phyloP scores from a whole-genome alignment of 2,797 vertebrate genomes.

The Odontamblyopus lacepedii region DNA sequence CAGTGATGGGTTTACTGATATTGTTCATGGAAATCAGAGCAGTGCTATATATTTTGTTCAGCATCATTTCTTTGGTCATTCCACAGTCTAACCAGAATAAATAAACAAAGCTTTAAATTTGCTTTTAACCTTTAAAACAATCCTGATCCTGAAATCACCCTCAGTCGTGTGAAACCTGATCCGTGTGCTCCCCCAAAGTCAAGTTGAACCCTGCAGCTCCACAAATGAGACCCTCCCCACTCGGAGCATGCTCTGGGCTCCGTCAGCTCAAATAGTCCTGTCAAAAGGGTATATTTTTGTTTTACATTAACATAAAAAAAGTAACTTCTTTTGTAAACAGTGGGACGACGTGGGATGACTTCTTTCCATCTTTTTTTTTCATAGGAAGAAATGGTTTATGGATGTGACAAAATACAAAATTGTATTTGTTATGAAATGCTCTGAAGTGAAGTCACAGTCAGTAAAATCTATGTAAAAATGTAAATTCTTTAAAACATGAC shows the following conservation, averaged over 20 bases:
- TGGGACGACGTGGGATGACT: background rate
- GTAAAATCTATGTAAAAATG: too few species aligned
- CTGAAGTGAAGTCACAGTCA: background rate
- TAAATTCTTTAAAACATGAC: too few species aligned
- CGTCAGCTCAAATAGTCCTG: slow-evolving; percentile 58
- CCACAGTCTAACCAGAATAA: slow-evolving; percentile 54
- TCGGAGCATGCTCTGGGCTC: slow-evolving; percentile 62
- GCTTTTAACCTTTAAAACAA: slow-evolving; percentile 74
- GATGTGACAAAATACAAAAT: background rate
- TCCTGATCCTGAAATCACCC: slow-evolving; percentile 73
- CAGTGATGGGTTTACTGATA: background rate
- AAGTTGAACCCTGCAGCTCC: slow-evolving; percentile 62
- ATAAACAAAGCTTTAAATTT: slow-evolving; percentile 69
- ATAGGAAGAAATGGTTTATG: background rate
- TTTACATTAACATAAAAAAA: background rate
- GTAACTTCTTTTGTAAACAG: background rate
- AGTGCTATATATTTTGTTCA: slow-evolving; percentile 19
- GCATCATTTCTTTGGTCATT: slow-evolving; percentile 57
- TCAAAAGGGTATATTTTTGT: slow-evolving; percentile 49
- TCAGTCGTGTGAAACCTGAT: slow-evolving; percentile 73
- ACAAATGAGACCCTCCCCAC: slow-evolving; percentile 69
- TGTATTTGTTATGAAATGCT: background rate
- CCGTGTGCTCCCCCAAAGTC: slow-evolving; percentile 51
- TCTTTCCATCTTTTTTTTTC: background rate
- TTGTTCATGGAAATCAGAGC: too few species aligned